Evolutionary conservation across 1,140 invertebrate species (phyloP), one percentile per base, ranked within the genome.

Genomic region (Caenorhabditis brenneri): DNA sequence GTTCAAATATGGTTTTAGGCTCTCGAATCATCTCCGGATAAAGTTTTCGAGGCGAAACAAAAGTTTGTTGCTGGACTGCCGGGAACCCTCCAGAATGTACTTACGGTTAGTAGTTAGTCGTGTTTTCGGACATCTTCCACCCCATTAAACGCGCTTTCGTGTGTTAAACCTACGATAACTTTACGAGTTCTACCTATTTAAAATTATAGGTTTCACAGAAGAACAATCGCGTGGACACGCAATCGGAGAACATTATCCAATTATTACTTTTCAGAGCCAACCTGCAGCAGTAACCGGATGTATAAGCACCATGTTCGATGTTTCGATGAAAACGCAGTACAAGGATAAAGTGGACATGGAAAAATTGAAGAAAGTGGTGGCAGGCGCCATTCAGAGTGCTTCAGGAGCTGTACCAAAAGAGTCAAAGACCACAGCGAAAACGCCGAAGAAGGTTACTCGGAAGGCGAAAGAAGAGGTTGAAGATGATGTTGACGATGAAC

Each of bases 1-100:
- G 5, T 24, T 53, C 6, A 51, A 19, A 16, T 60, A 27, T 9
- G 4, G 3, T 82, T 65, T n/a, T 33, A 82, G 80, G 31, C 51
- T n/a, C 24, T 79, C 27, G 78, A 83, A 79, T 24, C 46, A 9
- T 55, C 51, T 31, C 69, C 69, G 6, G 78, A 79, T 22, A 80
- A 58, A 42, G 78, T 83, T 24, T 83, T 79, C 36, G 49, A 60
- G 3, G 36, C 65, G 16, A 83, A 79, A 48, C 69, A 83, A 42
- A 79, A 79, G 19, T 79, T 79, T 19, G 24, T 79, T 42, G 65
- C 36, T 42, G 65, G 65, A 15, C n/a, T 74, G 9, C 65, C 65
- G n/a, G 22, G 65, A 1, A 74, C 36, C 9, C 24, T 74, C 36
- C 65, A 74, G 22, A 74, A 46, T 42, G n/a, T 42, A 42, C 33